phyloP scores from a whole-genome alignment of 2,888 invertebrate genomes.

The Cephus rjabovi region DNA sequence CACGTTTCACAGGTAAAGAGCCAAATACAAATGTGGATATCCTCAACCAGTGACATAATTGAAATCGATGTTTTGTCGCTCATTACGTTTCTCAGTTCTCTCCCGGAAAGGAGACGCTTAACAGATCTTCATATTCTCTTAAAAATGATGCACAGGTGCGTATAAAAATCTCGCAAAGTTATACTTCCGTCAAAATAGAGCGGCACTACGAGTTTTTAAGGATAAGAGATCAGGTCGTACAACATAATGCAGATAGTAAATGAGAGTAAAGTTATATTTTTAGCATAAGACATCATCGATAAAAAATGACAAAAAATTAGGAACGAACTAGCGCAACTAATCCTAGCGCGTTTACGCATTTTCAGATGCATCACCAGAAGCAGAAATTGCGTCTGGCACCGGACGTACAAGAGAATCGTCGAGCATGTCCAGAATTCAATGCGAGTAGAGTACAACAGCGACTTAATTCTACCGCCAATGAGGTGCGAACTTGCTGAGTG shows the following conservation, averaged over 20 bases:
- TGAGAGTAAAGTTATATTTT: neutral
- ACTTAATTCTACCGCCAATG: slow-evolving; percentile 59
- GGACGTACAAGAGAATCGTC: slow-evolving; percentile 74
- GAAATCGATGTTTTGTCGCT: slow-evolving; percentile 61
- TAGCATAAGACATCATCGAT: neutral
- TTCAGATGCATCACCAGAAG: slow-evolving; percentile 69
- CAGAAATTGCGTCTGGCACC: slow-evolving; percentile 73
- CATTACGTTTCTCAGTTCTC: slow-evolving; percentile 60
- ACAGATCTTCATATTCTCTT: slow-evolving; percentile 59
- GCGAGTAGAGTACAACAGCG: slow-evolving; percentile 70
- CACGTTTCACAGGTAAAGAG: slow-evolving; percentile 51
- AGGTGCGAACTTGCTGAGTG: slow-evolving; percentile 56
- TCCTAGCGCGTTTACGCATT: slow-evolving; percentile 36
- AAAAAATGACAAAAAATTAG: slow-evolving; percentile 13
- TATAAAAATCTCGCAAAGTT: neutral
- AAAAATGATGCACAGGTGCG: slow-evolving; percentile 60
- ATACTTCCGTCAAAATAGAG: neutral
- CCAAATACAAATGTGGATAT: slow-evolving; percentile 61
- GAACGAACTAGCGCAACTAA: neutral
- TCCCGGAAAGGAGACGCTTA: slow-evolving; percentile 57
- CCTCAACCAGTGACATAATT: slow-evolving; percentile 50
- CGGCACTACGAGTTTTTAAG: neutral
- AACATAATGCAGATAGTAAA: neutral
- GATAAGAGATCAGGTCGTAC: neutral
- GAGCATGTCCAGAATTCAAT: slow-evolving; percentile 77